Percentiles rank a stretch among this genome's conserved stretches.
These are phyloP conservation scores for Mythimna pallens DNA, from an alignment of 2,888 invertebrate genomes.

Conservation along the genomic window DNA sequence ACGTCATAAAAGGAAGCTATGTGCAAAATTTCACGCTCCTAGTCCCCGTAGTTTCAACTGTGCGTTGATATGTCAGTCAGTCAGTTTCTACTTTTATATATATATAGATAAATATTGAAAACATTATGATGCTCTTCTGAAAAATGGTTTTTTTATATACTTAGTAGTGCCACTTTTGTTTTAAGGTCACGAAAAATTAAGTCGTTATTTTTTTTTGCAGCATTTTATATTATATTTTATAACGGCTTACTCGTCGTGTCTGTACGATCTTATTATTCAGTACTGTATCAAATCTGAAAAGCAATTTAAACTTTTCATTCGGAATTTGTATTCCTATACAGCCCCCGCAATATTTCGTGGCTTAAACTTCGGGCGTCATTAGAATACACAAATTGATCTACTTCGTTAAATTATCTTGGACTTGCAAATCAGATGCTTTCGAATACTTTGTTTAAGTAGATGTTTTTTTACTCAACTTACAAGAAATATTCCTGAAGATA, in stretches of 20 bases:
- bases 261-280: slow-evolving; percentile 12
- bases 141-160: no score
- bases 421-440: slow-evolving; percentile 35
- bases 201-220: no score
- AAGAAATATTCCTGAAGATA: slow-evolving; percentile 13
- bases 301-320: slow-evolving; percentile 38
- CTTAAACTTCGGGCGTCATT: slow-evolving; percentile 25
- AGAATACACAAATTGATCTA: slow-evolving; percentile 34
- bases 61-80: no score
- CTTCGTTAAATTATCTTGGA: slow-evolving; percentile 18
- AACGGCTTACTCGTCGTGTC: neutral
- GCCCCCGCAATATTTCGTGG: slow-evolving; percentile 18
- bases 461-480: slow-evolving; percentile 18
- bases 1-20: no score
- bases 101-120: no score
- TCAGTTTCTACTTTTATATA: no score
- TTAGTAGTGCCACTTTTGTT: no score
- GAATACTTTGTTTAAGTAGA: slow-evolving; percentile 15
- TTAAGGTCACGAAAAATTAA: no score
- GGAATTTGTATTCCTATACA: slow-evolving; percentile 36
- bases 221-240: neutral
- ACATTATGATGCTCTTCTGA: no score
- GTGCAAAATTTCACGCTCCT: no score
- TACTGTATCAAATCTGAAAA: slow-evolving; percentile 32
- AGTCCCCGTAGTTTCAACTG: no score